Evolutionary conservation across 2,113 vertebrate genomes (phyloP).

Genomic region (Pagrus major): DNA sequence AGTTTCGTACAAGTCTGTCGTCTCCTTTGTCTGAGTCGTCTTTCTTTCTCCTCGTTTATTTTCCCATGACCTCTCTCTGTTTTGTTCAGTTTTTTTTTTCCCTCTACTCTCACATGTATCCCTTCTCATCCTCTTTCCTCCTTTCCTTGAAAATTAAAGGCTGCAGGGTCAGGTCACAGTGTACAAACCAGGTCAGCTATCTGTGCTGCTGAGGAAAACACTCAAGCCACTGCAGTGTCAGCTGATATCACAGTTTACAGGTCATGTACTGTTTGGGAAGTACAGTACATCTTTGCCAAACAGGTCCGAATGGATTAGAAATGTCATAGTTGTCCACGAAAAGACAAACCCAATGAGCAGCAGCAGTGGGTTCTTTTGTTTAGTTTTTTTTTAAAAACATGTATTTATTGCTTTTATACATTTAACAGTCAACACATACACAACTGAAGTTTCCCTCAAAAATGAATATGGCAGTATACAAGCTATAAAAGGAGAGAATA

Average conservation of each 20-base stretch:
- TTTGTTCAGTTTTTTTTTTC: constrained; percentile 18
- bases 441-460: no score
- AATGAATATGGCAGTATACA: no score
- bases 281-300: neutral
- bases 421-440: no score
- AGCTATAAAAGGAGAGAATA: no score
- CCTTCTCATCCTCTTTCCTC: neutral
- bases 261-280: neutral
- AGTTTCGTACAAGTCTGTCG: constrained; percentile 29
- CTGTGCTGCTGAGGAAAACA: constrained; percentile 29
- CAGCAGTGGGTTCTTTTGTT: no score
- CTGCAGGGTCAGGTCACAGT: constrained; percentile 27
- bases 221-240: neutral
- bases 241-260: neutral
- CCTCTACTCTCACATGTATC: constrained; percentile 8
- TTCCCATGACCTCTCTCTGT: neutral
- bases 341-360: neutral
- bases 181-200: neutral
- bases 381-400: no score
- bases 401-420: no score
- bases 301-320: neutral
- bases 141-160: constrained; percentile 5
- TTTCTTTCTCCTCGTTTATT: neutral
- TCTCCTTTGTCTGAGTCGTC: constrained; percentile 28
- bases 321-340: neutral